A percentile compares a stretch with the other conserved stretches of the same genome.
phyloP scores from a whole-genome alignment of 2,797 vertebrate species.

The Sebastolobus alascanus region DNA sequence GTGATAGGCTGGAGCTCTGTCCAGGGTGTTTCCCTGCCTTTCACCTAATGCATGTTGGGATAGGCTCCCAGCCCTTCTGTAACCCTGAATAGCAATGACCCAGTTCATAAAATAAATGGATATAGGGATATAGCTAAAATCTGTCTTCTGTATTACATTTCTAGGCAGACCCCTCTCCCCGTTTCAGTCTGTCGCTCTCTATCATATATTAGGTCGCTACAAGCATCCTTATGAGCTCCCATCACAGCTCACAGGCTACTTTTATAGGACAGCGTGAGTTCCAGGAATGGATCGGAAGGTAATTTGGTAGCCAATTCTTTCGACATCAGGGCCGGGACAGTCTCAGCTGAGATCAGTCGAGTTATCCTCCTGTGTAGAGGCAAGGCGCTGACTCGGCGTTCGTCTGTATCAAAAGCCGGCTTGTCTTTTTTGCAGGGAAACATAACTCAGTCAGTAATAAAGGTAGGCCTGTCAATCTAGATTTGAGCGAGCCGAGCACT shows the following conservation, averaged over 20 bases:
- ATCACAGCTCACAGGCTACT: conserved; percentile 55
- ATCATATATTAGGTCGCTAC: conserved; percentile 50
- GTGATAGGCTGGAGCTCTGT: conserved; percentile 32
- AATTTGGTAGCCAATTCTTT: conserved; percentile 76
- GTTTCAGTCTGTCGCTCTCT: conserved; percentile 38
- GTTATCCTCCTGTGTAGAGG: conserved; percentile 64
- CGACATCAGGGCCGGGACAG: conserved; percentile 65
- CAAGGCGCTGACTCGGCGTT: conserved; percentile 79
- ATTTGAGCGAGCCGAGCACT: conserved; percentile 76
- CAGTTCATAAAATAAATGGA: conserved; percentile 23
- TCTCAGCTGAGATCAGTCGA: conserved; percentile 77
- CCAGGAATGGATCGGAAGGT: conserved; percentile 75
- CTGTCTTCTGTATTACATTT: conserved; percentile 12
- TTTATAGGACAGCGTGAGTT: conserved; percentile 66
- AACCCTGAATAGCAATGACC: conserved; percentile 50
- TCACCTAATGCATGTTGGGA: conserved; percentile 47
- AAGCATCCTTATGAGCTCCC: conserved; percentile 51
- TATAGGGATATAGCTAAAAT: conserved; percentile 30
- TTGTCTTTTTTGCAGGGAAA: conserved; percentile 78
- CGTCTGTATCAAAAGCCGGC: conserved; percentile 75
- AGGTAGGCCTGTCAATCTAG: conserved; percentile 83
- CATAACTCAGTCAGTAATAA: conserved; percentile 84
- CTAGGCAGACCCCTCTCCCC: conserved; percentile 10
- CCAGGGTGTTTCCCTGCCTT: conserved; percentile 49
- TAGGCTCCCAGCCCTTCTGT: conserved; percentile 37